Evolutionary conservation across 2,797 vertebrate genomes (phyloP).

Genomic region (Danio aesculapii): DNA sequence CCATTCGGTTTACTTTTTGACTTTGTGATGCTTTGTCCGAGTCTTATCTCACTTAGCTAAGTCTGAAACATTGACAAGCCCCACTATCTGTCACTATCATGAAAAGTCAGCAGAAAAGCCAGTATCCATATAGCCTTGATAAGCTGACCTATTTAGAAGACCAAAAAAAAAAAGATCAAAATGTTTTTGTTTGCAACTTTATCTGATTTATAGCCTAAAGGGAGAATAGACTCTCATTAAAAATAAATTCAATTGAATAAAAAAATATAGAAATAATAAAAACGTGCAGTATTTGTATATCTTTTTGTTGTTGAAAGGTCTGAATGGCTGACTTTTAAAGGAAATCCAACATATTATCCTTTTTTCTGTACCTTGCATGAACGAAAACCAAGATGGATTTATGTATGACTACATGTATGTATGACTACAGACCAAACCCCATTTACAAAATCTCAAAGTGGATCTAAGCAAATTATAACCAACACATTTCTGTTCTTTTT

Average conservation of each 20-base stretch:
- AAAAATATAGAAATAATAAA: background rate
- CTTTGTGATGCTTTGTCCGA: constrained; percentile 6
- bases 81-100: constrained; percentile 4
- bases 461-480: no score
- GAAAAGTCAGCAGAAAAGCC: constrained; percentile 26
- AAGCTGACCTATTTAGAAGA: constrained; percentile 44
- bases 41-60: constrained; percentile 35
- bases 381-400: no score
- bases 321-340: no score
- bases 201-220: background rate
- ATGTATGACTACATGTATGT: no score
- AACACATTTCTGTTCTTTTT: no score
- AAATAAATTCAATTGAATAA: no score
- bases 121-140: constrained; percentile 9
- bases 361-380: no score
- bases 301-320: no score
- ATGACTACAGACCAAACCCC: no score
- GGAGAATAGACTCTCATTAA: background rate
- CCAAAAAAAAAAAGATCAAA: background rate
- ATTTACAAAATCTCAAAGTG: no score
- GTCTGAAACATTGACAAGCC: background rate
- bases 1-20: background rate
- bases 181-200: background rate
- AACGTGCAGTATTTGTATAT: no score
- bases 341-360: no score